Base-by-base conservation (phyloP, 1,140 invertebrate species). In the Heliconius himera region DNA sequence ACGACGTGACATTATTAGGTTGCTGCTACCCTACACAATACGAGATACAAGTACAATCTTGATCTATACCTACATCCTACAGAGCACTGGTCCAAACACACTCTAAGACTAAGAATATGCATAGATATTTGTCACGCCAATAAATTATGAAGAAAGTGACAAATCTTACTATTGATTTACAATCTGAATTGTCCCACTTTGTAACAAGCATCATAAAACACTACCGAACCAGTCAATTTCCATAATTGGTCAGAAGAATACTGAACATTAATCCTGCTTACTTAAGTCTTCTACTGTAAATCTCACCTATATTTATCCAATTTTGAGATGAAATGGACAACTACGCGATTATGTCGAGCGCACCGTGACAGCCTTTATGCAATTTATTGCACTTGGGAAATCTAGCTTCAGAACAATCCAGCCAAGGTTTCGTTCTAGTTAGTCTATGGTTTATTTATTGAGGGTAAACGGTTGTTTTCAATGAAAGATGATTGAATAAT, bases 331-430 rank as follows among this genome's bases (percentile, higher is more conserved):
- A 80, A 80, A 80, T 76, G 36, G 77, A 73, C 79, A 74, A 76
- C 73, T 76, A 80, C 11, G 79, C 70, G 66, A 80, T 80, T 80
- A 80, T 76, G 79, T 80, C 79, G 79, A 36, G 74, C 79, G 74
- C 70, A 76, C 74, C 79, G 79, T 80, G 79, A 80, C 79, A 80
- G 74, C 66, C 74, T 75, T 75, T 56, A 38, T 36, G 70, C 51
- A 46, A 75, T 75, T 72, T 75, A 76, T 76, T 76, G 70, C 51
- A 73, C 70, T 49, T 41, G 36, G 73, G 54, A 76, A 76, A 80
- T 72, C 49, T 41, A 71, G 33, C 46, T 71, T 75, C 70, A 72
- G 13, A 26, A 72, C 70, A 38, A 66, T 66, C 26, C 60, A 1
- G 11, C 13, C 4, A 66, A 29, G 60, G 60, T 29, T 66, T 66